Evolutionary conservation across 2,797 vertebrate species (phyloP).

Genomic region (Molossus alvarezi): DNA sequence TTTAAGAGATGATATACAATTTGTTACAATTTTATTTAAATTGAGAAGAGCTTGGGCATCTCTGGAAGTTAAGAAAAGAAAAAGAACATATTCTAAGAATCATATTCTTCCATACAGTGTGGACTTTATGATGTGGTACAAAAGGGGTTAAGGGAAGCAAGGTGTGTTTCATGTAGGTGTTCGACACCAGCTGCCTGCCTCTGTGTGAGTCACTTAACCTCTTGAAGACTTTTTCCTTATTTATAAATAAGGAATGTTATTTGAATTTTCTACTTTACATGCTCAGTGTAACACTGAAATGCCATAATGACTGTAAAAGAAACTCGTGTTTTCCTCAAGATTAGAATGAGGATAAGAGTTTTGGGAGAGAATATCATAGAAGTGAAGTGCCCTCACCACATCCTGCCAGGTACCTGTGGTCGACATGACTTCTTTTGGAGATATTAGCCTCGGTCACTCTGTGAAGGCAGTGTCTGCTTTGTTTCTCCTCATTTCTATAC

Average conservation of each 20-base stretch:
- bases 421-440: not conserved
- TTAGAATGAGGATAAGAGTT: not conserved
- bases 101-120: not conserved
- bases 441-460: not conserved
- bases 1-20: not conserved
- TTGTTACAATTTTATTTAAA: conserved; percentile 20
- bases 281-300: not conserved
- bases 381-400: not conserved
- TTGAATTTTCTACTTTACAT: conserved; percentile 4
- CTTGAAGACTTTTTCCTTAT: not conserved
- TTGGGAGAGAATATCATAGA: not conserved
- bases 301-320: not conserved
- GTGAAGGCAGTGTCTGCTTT: not conserved
- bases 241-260: not conserved
- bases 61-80: conserved; percentile 9
- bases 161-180: not conserved
- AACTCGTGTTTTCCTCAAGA: not conserved
- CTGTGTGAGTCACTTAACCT: not conserved
- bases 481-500: not conserved
- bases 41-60: not conserved
- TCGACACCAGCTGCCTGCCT: not conserved
- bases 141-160: not conserved
- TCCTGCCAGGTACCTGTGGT: not conserved
- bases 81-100: not conserved
- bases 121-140: not conserved